Conservation (phyloP, 2,797 vertebrate species). For the Sardinella longiceps region DNA sequence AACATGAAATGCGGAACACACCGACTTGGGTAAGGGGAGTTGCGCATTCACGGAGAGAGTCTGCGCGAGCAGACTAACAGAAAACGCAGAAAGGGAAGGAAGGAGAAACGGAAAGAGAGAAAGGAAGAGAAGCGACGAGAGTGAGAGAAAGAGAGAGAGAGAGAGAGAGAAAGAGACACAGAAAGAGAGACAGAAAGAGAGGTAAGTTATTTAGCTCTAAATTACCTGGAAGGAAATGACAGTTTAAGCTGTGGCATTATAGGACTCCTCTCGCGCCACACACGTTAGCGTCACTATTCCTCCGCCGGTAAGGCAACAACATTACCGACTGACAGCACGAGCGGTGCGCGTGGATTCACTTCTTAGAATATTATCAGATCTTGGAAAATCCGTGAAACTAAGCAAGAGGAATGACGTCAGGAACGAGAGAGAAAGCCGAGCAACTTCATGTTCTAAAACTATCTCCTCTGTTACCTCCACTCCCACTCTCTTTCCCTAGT, state of each 20-base stretch:
- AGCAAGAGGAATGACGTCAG: conserved; percentile 7
- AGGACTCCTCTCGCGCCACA: too few species aligned
- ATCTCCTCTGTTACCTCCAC: not conserved
- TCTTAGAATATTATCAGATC: too few species aligned
- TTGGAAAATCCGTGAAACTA: not conserved
- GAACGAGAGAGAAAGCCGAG: not conserved
- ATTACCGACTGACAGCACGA: not conserved
- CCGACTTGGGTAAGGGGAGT: conserved; percentile 56
- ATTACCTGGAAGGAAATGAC: not conserved
- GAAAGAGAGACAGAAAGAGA: conserved; percentile 38
- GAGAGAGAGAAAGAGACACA: conserved; percentile 35
- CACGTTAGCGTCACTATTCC: not conserved
- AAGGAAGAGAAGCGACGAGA: conserved; percentile 13
- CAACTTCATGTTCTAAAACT: not conserved
- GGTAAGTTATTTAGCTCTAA: conserved; percentile 34
- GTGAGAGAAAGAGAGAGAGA: conserved; percentile 24
- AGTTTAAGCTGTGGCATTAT: not conserved
- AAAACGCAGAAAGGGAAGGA: conserved; percentile 46
- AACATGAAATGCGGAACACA: conserved; percentile 62
- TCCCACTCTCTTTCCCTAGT: not conserved
- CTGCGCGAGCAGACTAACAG: conserved; percentile 42
- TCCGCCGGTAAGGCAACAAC: not conserved
- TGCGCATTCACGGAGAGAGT: conserved; percentile 42
- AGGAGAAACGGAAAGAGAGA: conserved; percentile 24
- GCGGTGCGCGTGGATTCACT: not conserved